Evolutionary conservation across 2,888 invertebrate genomes (phyloP).

Genomic region (Yponomeuta sedellus): DNA sequence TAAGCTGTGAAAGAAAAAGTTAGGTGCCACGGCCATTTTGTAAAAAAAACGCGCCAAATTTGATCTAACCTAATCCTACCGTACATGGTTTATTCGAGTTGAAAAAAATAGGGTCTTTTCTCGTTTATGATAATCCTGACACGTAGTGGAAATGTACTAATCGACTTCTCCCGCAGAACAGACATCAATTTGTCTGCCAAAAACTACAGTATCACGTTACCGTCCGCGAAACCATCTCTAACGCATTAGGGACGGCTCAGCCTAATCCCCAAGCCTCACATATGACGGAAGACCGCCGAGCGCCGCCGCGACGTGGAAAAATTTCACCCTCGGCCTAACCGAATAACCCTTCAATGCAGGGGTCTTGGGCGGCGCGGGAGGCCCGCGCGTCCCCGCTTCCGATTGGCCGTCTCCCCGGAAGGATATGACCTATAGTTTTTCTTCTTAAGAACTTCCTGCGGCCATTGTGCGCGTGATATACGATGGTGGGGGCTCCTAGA

Average conservation of each 20-base stretch:
- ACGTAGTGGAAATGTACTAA: neutral
- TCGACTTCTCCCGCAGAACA: neutral
- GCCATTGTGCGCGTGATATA: conserved; percentile 74
- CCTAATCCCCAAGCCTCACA: conserved; percentile 15
- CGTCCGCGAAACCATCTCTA: neutral
- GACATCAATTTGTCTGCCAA: neutral
- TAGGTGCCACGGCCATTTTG: no score
- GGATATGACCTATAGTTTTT: conserved; percentile 77
- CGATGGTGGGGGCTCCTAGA: conserved; percentile 47
- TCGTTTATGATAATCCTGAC: neutral
- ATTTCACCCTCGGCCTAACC: conserved; percentile 26
- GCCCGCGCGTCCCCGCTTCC: conserved; percentile 48
- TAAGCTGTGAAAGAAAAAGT: no score
- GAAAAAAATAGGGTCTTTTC: neutral
- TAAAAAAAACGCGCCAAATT: no score
- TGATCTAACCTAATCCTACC: no score
- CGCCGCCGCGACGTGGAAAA: conserved; percentile 26
- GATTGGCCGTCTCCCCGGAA: conserved; percentile 73
- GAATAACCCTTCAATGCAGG: conserved; percentile 24
- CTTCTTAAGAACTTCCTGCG: conserved; percentile 75
- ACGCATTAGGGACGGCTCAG: conserved; percentile 1
- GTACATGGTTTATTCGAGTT: no score
- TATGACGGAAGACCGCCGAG: conserved; percentile 24
- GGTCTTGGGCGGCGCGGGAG: conserved; percentile 29
- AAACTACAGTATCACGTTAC: neutral